Evolutionary conservation across 2,113 vertebrate genomes (phyloP).

Genomic region (Xenus cinereus): DNA sequence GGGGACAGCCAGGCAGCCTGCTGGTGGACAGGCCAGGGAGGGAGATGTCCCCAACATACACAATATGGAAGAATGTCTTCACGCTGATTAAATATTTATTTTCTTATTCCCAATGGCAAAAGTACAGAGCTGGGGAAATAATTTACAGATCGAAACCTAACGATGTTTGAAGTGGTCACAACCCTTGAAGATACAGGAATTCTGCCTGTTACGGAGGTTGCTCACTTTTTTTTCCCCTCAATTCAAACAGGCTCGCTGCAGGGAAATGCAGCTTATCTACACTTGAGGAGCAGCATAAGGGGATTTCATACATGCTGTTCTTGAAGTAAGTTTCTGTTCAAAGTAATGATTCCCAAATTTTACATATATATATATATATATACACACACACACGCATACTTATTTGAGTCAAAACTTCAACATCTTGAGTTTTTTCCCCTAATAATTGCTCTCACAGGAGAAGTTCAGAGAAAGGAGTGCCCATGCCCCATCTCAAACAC

Average conservation of each 20-base stretch:
- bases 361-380: background rate
- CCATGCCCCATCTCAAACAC: background rate
- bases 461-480: background rate
- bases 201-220: background rate
- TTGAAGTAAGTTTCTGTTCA: background rate
- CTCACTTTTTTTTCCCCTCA: background rate
- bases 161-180: background rate
- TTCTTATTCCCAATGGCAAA: background rate
- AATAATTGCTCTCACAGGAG: background rate
- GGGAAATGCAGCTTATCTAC: background rate
- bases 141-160: background rate
- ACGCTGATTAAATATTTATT: background rate
- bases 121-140: background rate
- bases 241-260: background rate
- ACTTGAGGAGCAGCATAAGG: background rate
- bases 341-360: background rate
- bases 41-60: accelerated
- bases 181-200: background rate
- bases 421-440: background rate
- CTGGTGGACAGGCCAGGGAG: background rate
- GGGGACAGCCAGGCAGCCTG: background rate
- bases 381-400: accelerated
- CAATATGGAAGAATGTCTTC: background rate
- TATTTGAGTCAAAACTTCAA: background rate
- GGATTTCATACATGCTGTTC: background rate